Evolutionary conservation across 2,888 invertebrate species (phyloP).

Genomic region (Gandaritis pyraliata): DNA sequence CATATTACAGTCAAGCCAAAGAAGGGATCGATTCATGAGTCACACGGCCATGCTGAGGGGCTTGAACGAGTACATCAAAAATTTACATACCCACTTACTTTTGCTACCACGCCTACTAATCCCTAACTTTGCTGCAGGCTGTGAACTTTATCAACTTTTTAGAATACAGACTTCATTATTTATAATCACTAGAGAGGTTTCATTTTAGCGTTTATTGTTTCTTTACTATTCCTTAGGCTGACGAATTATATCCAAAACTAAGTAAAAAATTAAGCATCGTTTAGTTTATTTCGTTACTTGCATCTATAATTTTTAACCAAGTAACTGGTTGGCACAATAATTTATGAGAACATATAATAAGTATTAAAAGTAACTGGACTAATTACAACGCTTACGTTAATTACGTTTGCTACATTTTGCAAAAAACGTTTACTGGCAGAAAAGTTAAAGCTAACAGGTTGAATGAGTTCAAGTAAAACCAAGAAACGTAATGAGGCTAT

Average conservation of each 20-base stretch:
- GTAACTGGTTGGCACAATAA: too few relatives aligned
- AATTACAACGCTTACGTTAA: too few relatives aligned
- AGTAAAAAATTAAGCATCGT: too few relatives aligned
- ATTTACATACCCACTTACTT: constrained; percentile 18
- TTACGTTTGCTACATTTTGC: neutral
- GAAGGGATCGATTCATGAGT: constrained; percentile 35
- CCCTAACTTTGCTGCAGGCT: neutral
- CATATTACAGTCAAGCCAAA: constrained; percentile 25
- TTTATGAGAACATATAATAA: too few relatives aligned
- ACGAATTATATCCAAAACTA: too few relatives aligned
- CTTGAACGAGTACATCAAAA: constrained; percentile 10
- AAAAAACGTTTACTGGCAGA: constrained; percentile 8
- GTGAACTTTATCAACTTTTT: neutral
- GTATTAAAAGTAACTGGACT: too few relatives aligned
- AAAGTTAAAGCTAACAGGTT: constrained; percentile 39
- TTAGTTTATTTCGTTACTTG: too few relatives aligned
- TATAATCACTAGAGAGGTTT: too few relatives aligned
- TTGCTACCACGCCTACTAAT: constrained; percentile 12
- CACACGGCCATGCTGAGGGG: constrained; percentile 25
- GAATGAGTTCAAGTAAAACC: constrained; percentile 43
- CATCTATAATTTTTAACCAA: too few relatives aligned
- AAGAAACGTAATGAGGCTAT: constrained; percentile 48
- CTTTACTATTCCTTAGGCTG: too few relatives aligned
- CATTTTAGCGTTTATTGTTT: too few relatives aligned
- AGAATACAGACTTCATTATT: neutral